Evolutionary conservation across 2,888 invertebrate species (phyloP).

Genomic region (Carpatolechia fugitivella): DNA sequence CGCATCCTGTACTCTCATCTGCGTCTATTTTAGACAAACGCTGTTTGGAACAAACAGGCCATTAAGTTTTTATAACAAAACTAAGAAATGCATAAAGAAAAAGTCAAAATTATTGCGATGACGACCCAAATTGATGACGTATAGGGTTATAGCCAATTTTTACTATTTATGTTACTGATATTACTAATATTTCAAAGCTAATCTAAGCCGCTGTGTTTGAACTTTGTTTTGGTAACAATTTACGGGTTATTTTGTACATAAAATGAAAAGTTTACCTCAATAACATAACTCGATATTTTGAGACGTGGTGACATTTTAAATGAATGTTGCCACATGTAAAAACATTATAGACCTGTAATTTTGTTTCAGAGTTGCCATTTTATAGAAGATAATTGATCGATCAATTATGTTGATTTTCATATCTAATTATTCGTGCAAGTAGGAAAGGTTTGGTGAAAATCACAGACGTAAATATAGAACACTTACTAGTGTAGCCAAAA

Average conservation of each 20-base stretch:
- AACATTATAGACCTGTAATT: not conserved
- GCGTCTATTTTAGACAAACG: constrained; percentile 82
- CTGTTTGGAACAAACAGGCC: constrained; percentile 59
- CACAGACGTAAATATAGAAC: too few species aligned
- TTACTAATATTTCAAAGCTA: not conserved
- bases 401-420: too few species aligned
- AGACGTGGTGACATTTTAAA: constrained; percentile 85
- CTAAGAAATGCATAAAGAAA: constrained; percentile 8
- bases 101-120: constrained; percentile 16
- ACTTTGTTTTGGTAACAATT: not conserved
- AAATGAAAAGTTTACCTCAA: constrained; percentile 80
- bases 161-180: not conserved
- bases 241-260: constrained; percentile 23
- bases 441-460: too few species aligned
- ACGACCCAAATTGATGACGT: constrained; percentile 45
- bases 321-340: constrained; percentile 22
- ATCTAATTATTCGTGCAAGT: too few species aligned
- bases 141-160: constrained; percentile 31
- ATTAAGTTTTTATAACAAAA: not conserved
- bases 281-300: constrained; percentile 84
- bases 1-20: constrained; percentile 82
- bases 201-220: not conserved
- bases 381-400: not conserved
- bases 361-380: not conserved
- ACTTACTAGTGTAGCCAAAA: too few species aligned